Conservation (phyloP, 2,113 vertebrate genomes). For the Thalassoma bifasciatum region DNA sequence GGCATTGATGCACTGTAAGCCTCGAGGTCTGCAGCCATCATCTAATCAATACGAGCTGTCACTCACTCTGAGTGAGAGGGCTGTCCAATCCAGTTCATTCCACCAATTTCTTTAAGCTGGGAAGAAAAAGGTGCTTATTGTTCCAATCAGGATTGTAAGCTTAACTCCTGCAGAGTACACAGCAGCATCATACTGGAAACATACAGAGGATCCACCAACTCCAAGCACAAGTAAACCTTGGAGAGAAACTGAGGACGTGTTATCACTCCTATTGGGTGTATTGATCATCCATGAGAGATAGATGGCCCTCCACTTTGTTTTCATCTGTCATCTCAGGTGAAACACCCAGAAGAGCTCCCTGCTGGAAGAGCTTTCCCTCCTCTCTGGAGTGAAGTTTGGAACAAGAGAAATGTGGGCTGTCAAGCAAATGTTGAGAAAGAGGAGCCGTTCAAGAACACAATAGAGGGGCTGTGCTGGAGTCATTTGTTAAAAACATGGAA, state of each 20-base stretch:
- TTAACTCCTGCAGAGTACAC: not conserved
- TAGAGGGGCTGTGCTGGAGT: not conserved
- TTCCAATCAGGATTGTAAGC: not conserved
- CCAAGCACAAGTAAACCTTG: conserved; percentile 1
- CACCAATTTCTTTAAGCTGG: not conserved
- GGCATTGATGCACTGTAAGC: conserved; percentile 11
- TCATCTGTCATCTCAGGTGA: conserved; percentile 46
- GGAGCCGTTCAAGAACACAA: conserved; percentile 13
- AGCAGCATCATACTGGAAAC: not conserved
- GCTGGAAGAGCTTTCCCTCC: conserved; percentile 13
- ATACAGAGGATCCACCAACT: conserved; percentile 24
- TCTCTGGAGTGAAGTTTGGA: conserved; percentile 16
- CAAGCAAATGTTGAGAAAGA: conserved; percentile 28
- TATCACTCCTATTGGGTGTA: conserved; percentile 44
- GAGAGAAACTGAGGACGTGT: conserved; percentile 33
- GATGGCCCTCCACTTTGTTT: conserved; percentile 20
- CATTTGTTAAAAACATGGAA: conserved; percentile 34
- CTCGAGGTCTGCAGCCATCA: conserved; percentile 4
- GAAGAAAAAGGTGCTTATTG: not conserved
- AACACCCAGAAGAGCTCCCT: conserved; percentile 12
- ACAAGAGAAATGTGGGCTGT: conserved; percentile 43
- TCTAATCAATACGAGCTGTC: conserved; percentile 40
- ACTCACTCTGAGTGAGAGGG: conserved; percentile 8
- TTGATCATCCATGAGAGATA: conserved; percentile 35
- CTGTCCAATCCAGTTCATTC: not conserved